Base-by-base conservation (phyloP, 2,797 vertebrate genomes). In the Notolepis coatsorum region DNA sequence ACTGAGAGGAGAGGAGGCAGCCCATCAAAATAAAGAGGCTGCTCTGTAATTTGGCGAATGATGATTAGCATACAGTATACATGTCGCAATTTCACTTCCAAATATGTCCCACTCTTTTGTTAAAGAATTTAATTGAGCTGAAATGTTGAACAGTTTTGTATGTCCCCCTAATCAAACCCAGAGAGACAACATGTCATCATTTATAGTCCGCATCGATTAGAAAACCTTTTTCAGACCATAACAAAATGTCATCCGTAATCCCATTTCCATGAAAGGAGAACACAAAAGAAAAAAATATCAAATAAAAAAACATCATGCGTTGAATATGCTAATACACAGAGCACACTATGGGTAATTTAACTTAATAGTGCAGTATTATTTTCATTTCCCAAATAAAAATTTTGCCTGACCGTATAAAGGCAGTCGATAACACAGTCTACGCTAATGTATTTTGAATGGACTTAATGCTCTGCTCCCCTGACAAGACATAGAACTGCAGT, bases 381-480 rank as follows among this genome's bases (percentile, higher is more conserved):
- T 69, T 69, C 48, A 81, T 73, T 67, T 59, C 76, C 70, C 58
- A 78, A 65, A 68, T 51, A 50, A 25, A 78, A 69, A 50, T 60
- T 73, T 68, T 63, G 53, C 63, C 68, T 71, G 61, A 51, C 54
- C 23, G 51, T 60, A 13, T 77, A 45, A 56, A 63, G 51, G 60
- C 48, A 70, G 71, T 75, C 69, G 68, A 24, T 74, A 75, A 79
- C 72, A 79, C 74, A 61, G 62, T 48, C 48, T 23, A 21, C n/a
- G 56, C 61, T 71, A 70, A 84, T 82, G 67, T 63, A 45, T 77
- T 74, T 67, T 70, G 57, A 81, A 76, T 65, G 73, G 54, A 73
- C 75, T 78, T 65, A 74, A 71, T 68, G 46, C 69, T 73, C 38
- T 73, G 64, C 70, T 87, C 62, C 69, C 18, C 71, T 50, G 13